Evolutionary conservation across 2,113 vertebrate genomes (phyloP).

Genomic region (Pterocles gutturalis): DNA sequence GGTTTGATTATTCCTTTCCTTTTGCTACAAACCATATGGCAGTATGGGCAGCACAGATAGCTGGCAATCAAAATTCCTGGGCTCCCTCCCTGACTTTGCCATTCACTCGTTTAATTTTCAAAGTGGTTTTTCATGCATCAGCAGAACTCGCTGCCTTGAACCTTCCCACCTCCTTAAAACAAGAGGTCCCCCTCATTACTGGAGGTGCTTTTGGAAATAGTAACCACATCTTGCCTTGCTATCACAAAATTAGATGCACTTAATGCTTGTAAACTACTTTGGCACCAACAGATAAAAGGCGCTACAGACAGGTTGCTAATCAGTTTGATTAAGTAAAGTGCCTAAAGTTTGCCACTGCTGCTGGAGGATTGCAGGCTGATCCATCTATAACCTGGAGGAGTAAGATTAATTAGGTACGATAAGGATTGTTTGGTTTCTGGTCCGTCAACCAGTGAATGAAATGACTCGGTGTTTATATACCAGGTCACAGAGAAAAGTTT

Average conservation of each 20-base stretch:
- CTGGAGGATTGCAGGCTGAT: conserved; percentile 21
- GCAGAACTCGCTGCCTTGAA: background rate
- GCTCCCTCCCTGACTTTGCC: background rate
- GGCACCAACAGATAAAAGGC: conserved; percentile 37
- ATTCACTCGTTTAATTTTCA: background rate
- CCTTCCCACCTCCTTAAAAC: background rate
- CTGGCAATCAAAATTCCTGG: conserved; percentile 61
- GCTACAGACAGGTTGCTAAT: conserved; percentile 37
- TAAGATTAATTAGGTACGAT: conserved; percentile 48
- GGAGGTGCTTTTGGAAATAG: background rate
- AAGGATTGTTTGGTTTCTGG: conserved; percentile 66
- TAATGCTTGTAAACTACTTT: conserved; percentile 40
- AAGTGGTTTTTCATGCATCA: background rate
- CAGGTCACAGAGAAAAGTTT: conserved; percentile 53
- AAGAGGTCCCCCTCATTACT: background rate
- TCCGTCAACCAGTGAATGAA: conserved; percentile 47
- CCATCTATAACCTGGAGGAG: background rate
- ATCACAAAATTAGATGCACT: background rate
- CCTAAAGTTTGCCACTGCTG: conserved; percentile 34
- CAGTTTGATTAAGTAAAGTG: conserved; percentile 52
- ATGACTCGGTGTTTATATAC: conserved; percentile 38
- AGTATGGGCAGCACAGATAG: conserved; percentile 3
- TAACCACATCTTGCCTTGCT: background rate
- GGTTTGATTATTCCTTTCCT: conserved; percentile 34
- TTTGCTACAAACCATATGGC: conserved; percentile 57